These are phyloP conservation scores for Cyaniris semiargus DNA, from an alignment of 2,888 invertebrate species.

Conservation along the genomic window DNA sequence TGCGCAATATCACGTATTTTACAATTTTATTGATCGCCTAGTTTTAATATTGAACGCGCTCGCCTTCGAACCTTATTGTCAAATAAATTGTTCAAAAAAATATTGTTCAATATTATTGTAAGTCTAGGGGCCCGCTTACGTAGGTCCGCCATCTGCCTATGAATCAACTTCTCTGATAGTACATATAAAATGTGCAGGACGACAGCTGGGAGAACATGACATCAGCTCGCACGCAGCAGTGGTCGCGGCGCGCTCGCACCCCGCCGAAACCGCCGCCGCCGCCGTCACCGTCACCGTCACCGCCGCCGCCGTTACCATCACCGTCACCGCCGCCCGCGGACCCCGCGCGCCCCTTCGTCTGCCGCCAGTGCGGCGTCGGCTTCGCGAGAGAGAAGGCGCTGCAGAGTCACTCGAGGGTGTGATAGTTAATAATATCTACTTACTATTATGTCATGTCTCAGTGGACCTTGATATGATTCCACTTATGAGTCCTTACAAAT, in stretches of 20 bases:
- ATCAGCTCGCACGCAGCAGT: constrained; percentile 76
- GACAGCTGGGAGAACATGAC: constrained; percentile 75
- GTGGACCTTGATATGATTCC: too few species aligned
- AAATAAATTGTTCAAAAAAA: too few species aligned
- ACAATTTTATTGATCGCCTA: too few species aligned
- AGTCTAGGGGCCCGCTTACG: too few species aligned
- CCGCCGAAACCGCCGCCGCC: constrained; percentile 50
- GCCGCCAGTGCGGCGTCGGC: constrained; percentile 83
- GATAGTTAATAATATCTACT: background rate
- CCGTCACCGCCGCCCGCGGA: constrained; percentile 73
- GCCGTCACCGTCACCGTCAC: constrained; percentile 45
- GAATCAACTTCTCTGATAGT: too few species aligned
- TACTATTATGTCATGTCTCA: too few species aligned
- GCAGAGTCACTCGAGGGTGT: constrained; percentile 85
- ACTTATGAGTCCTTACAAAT: too few species aligned
- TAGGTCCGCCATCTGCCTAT: too few species aligned
- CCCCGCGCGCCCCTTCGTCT: constrained; percentile 89
- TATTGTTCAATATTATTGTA: too few species aligned
- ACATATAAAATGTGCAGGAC: constrained; percentile 49
- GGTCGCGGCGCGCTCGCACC: constrained; percentile 65
- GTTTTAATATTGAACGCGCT: too few species aligned
- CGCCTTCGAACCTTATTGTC: too few species aligned
- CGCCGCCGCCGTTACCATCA: constrained; percentile 46
- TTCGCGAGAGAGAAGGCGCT: constrained; percentile 91
- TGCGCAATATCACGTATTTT: too few species aligned